A percentile compares a stretch with the other conserved stretches of the same genome.
Conservation (phyloP, 2,888 invertebrate genomes). For the Pollenia angustigena region DNA sequence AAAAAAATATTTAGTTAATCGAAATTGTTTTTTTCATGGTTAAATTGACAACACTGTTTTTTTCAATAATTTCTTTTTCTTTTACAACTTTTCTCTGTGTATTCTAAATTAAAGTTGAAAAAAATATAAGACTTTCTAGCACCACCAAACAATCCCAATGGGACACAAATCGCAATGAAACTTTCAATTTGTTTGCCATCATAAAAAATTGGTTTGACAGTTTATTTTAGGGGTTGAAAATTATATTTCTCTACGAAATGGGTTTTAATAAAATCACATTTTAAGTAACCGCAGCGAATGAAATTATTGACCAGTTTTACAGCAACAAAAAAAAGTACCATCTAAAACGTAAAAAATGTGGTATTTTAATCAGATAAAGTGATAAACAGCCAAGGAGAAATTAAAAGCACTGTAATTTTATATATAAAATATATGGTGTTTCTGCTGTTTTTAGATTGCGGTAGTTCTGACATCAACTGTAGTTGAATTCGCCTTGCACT, state of each 20-base stretch:
- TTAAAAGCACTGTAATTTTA: slow-evolving; percentile 8
- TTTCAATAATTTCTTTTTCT: background rate
- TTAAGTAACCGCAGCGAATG: slow-evolving; percentile 58
- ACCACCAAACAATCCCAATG: slow-evolving; percentile 30
- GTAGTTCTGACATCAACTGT: no score
- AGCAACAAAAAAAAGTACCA: background rate
- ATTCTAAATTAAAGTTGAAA: slow-evolving; percentile 23
- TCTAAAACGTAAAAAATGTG: slow-evolving; percentile 34
- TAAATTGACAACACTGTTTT: background rate
- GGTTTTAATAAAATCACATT: slow-evolving; percentile 40
- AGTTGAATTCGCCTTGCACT: no score
- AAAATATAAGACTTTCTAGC: slow-evolving; percentile 32
- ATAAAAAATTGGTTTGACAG: slow-evolving; percentile 35
- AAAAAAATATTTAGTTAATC: no score
- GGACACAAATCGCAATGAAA: slow-evolving; percentile 19
- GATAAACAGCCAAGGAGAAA: slow-evolving; percentile 18
- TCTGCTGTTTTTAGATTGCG: no score
- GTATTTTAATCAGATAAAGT: slow-evolving; percentile 59
- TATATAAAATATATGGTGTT: no score
- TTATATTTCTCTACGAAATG: background rate
- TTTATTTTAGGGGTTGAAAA: slow-evolving; percentile 49
- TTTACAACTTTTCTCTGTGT: slow-evolving; percentile 23
- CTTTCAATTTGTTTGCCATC: slow-evolving; percentile 48
- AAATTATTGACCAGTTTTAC: slow-evolving; percentile 48
- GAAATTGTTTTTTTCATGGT: no score